Evolutionary conservation across 2,113 vertebrate genomes (phyloP).

Genomic region (Empidonax traillii): DNA sequence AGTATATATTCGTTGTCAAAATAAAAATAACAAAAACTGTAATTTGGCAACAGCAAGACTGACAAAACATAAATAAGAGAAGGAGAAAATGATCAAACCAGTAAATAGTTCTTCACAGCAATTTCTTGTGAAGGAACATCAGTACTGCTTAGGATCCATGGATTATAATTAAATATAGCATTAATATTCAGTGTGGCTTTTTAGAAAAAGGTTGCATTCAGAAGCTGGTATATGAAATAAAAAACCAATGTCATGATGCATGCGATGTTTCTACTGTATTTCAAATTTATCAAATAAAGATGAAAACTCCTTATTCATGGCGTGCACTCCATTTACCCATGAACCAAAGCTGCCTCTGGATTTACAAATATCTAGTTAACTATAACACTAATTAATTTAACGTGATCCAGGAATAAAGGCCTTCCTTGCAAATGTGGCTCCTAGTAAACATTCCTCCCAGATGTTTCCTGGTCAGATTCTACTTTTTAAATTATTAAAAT

Average conservation of each 20-base stretch:
- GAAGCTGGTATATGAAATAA: background rate
- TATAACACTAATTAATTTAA: background rate
- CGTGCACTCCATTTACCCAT: background rate
- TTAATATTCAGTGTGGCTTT: background rate
- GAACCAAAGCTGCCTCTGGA: background rate
- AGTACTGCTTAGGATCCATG: background rate
- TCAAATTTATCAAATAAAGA: background rate
- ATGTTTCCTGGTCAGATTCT: background rate
- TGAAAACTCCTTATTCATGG: background rate
- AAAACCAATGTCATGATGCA: background rate
- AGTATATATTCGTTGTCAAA: background rate
- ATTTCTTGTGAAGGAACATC: background rate
- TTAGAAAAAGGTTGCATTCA: background rate
- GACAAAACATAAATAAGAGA: slow-evolving; percentile 10
- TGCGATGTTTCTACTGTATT: background rate
- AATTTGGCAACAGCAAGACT: background rate
- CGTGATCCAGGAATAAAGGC: background rate
- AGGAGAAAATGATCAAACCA: background rate
- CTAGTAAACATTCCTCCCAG: background rate
- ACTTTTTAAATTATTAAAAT: background rate
- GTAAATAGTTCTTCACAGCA: background rate
- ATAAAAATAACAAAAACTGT: background rate
- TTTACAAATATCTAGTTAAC: slow-evolving; percentile 18
- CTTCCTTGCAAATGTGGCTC: background rate
- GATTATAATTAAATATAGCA: background rate